Evolutionary conservation across 2,888 invertebrate genomes (phyloP).

Genomic region (Drosophila mulleri): DNA sequence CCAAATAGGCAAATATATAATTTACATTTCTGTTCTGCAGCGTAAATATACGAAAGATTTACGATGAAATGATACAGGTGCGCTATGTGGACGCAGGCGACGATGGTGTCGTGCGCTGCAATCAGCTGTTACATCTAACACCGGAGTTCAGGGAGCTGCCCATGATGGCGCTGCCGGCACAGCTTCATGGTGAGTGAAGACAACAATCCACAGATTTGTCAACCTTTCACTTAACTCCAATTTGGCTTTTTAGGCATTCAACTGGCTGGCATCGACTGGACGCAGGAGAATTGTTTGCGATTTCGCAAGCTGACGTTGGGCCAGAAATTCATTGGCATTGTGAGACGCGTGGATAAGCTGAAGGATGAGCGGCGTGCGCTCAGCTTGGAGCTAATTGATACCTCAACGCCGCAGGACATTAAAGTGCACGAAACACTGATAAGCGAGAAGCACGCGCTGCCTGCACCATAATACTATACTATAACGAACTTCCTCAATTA

Average conservation of each 20-base stretch:
- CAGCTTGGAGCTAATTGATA: constrained; percentile 90
- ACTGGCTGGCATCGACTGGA: constrained; percentile 85
- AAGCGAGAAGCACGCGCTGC: constrained; percentile 87
- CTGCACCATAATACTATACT: constrained; percentile 33
- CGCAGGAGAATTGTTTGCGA: constrained; percentile 88
- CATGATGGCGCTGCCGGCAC: constrained; percentile 89
- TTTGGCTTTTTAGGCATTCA: constrained; percentile 85
- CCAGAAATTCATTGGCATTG: constrained; percentile 89
- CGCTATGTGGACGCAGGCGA: constrained; percentile 89
- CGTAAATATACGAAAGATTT: constrained; percentile 86
- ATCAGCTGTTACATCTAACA: constrained; percentile 87
- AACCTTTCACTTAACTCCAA: too few relatives aligned
- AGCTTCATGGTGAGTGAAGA: constrained; percentile 86
- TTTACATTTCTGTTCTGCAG: constrained; percentile 74
- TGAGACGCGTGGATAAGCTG: constrained; percentile 88
- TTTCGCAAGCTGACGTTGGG: constrained; percentile 90
- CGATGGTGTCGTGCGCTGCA: constrained; percentile 86
- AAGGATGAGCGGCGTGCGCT: constrained; percentile 88
- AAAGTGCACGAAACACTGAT: constrained; percentile 89
- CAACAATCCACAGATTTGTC: background rate
- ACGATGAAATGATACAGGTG: constrained; percentile 87
- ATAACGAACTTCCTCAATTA: constrained; percentile 10
- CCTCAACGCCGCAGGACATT: constrained; percentile 88
- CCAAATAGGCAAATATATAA: background rate
- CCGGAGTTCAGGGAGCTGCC: constrained; percentile 87